Evolutionary conservation across 2,797 vertebrate genomes (phyloP), one percentile per base, ranked within the genome.

Genomic region (Rhincodon typus): DNA sequence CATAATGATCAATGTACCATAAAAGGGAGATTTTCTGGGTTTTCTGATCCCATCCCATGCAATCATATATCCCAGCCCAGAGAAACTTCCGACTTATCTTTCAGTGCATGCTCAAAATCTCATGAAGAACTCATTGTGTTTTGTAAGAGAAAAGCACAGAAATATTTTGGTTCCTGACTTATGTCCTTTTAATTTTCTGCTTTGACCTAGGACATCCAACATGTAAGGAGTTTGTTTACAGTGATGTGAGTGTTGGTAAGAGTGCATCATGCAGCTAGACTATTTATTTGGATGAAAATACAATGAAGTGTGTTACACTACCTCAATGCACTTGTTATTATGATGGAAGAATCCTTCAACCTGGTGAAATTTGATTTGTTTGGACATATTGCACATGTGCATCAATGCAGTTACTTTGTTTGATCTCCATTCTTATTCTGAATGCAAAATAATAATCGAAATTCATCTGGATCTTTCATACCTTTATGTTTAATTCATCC

Each of bases 261-360:
- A n/a, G n/a, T n/a, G n/a, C n/a, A n/a, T n/a, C n/a, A n/a, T n/a
- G n/a, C n/a, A n/a, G n/a, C n/a, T n/a, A n/a, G n/a, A n/a, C n/a
- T n/a, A n/a, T n/a, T n/a, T 98, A 98, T 97, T 99, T 99, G 96
- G 97, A 99, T 96, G 99, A 99, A 97, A 98, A 98, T 96, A 96
- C 84, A 5, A 98, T 98, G 98, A 96, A 96, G 0, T 98, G 98
- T 91, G 97, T 98, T 95, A 23, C 27, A 4, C 53, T 95, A 77
- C 30, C 94, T 77, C 25, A 74, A 6, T 95, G 94, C 19, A 72
- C 94, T 21, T 95, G 94, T 72, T 95, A 95, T 95, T 95, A 95
- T n/a, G 46, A 77, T 15, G 94, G 94, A 53, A 72, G 30, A 77
- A 53, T 95, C 74, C 30, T 95, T 46, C 70, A 95, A 74, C 94